Percentiles rank a stretch among this genome's conserved stretches.
Evolutionary conservation across 2,113 vertebrate species (phyloP).

Genomic region (Varanus salvator): DNA sequence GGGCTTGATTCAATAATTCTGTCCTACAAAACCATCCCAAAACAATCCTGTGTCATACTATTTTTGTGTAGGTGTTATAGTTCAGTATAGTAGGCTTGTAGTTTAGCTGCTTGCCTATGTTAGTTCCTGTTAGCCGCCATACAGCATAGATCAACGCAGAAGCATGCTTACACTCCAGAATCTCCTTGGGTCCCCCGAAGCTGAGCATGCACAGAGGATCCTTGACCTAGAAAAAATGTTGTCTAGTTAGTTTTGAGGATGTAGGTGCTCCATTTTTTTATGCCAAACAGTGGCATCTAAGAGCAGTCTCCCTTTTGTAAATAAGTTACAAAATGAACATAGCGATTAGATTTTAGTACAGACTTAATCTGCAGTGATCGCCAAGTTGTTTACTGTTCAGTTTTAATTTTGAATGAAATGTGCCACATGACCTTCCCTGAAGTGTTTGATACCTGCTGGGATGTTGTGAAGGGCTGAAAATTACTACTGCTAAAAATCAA

Average conservation of each 20-base stretch:
- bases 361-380: background rate
- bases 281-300: background rate
- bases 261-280: background rate
- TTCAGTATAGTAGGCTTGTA: background rate
- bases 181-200: background rate
- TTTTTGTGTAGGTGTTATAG: background rate
- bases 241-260: background rate
- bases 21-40: background rate
- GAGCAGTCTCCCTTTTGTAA: background rate
- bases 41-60: background rate
- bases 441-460: background rate
- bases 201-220: background rate
- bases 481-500: background rate
- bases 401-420: background rate
- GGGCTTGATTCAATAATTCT: background rate
- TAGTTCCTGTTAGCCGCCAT: background rate
- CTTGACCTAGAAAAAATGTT: background rate
- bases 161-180: background rate
- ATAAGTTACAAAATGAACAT: background rate
- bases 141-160: background rate
- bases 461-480: background rate
- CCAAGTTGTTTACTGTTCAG: background rate
- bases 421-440: background rate
- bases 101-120: background rate
- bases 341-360: background rate